These are phyloP conservation scores for Toxotes jaculatrix DNA, from an alignment of 2,113 vertebrate species.

Conservation along the genomic window DNA sequence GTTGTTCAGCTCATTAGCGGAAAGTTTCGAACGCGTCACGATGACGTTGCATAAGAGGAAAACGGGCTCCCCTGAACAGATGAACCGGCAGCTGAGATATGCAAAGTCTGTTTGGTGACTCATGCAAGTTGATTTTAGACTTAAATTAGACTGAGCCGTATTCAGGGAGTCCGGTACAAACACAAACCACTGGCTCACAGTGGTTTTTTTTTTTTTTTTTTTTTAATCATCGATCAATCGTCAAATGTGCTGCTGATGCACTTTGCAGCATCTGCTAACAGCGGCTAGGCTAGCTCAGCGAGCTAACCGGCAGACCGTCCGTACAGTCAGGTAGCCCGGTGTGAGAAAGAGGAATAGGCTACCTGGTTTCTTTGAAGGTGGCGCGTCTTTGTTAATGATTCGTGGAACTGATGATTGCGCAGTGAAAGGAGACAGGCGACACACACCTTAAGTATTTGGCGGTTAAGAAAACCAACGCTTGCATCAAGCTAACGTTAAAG, in stretches of 20 bases:
- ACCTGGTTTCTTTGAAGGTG: background rate
- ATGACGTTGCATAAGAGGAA: slow-evolving; percentile 36
- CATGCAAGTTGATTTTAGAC: background rate
- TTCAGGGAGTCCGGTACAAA: background rate
- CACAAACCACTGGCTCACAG: fast-evolving
- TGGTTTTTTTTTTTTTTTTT: background rate
- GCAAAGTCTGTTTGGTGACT: background rate
- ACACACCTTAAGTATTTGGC: background rate
- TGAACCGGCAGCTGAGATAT: slow-evolving; percentile 1
- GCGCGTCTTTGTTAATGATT: slow-evolving; percentile 25
- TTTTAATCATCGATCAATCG: background rate
- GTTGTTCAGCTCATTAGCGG: background rate
- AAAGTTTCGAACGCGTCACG: slow-evolving; percentile 24
- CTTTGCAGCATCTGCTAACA: slow-evolving; percentile 46
- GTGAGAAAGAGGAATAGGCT: background rate
- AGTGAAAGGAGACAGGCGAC: background rate
- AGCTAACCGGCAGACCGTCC: slow-evolving; percentile 34
- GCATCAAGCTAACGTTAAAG: background rate
- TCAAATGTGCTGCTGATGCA: background rate
- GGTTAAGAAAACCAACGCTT: background rate
- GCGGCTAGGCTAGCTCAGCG: slow-evolving; percentile 49
- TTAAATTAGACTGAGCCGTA: no score
- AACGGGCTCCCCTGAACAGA: background rate
- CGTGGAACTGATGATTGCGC: background rate
- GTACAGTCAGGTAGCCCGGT: background rate